Percentiles rank a stretch among this genome's conserved stretches.
Evolutionary conservation across 2,113 vertebrate genomes (phyloP).

Genomic region (Chascanopsetta lugubris): DNA sequence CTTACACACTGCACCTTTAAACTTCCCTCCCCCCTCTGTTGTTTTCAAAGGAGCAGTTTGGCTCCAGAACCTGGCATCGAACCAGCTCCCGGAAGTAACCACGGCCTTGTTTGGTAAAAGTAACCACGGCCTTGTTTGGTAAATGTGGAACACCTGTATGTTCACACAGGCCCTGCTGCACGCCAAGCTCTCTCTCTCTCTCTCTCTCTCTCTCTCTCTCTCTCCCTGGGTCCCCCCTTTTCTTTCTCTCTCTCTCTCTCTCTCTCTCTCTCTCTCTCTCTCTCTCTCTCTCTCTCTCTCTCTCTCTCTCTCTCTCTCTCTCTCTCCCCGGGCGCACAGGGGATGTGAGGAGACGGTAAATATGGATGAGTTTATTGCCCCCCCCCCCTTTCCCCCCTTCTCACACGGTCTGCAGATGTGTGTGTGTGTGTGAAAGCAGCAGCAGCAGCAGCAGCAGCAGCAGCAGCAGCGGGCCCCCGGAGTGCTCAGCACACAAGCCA

Average conservation of each 20-base stretch:
- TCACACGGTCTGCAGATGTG: conserved; percentile 52
- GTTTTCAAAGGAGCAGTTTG: background rate
- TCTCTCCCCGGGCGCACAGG: background rate
- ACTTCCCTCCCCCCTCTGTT: background rate
- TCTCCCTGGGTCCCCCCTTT: too few species aligned
- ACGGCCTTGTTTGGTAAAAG: conserved; percentile 1
- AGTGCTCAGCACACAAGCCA: conserved; percentile 44
- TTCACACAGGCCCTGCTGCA: background rate
- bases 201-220: too few species aligned
- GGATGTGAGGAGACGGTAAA: conserved; percentile 54
- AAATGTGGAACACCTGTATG: conserved; percentile 20
- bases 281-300: too few species aligned
- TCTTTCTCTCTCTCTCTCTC: too few species aligned
- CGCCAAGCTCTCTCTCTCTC: background rate
- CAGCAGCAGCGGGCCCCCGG: conserved; percentile 33
- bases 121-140: background rate
- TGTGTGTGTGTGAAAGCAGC: too few species aligned
- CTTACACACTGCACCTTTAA: background rate
- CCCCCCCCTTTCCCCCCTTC: too few species aligned
- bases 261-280: too few species aligned
- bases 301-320: too few species aligned
- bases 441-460: too few species aligned
- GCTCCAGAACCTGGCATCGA: background rate
- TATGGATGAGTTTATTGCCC: conserved; percentile 68
- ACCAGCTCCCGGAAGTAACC: background rate